Percentiles rank a stretch among this genome's conserved stretches.
These are phyloP conservation scores for Luffia ferchaultella DNA, from an alignment of 2,888 invertebrate species.

Conservation along the genomic window DNA sequence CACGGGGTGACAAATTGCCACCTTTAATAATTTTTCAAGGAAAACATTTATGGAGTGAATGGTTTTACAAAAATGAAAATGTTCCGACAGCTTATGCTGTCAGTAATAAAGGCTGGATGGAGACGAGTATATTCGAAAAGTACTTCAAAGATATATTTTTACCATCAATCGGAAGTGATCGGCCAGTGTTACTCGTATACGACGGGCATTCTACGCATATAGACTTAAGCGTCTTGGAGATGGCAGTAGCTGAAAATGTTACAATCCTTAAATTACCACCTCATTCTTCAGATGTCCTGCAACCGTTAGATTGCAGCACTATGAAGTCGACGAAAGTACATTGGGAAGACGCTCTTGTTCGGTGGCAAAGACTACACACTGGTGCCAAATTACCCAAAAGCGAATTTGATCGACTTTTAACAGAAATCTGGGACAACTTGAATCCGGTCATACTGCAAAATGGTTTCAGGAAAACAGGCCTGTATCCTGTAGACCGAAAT, in stretches of 20 bases:
- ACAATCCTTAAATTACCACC: neutral
- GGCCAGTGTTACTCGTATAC: neutral
- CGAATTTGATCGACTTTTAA: neutral
- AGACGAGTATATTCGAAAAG: constrained; percentile 1
- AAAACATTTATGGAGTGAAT: neutral
- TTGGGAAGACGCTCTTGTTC: neutral
- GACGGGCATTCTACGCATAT: neutral
- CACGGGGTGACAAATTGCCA: neutral
- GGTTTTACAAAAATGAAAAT: neutral
- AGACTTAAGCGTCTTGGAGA: neutral
- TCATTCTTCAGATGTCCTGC: neutral
- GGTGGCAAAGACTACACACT: neutral
- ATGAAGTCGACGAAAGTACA: neutral
- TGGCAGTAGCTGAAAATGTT: neutral
- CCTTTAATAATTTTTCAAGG: constrained; percentile 1
- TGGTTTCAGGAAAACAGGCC: constrained; percentile 6
- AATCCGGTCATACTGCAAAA: neutral
- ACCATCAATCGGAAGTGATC: neutral
- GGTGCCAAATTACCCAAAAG: constrained; percentile 7
- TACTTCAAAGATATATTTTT: constrained; percentile 1
- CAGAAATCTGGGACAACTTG: neutral
- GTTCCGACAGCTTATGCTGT: constrained; percentile 1
- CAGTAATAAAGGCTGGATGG: neutral
- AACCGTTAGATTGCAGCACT: neutral
- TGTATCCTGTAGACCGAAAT: constrained; percentile 1